phyloP scores from a whole-genome alignment of 2,888 invertebrate species.

The Amaurobius ferox region DNA sequence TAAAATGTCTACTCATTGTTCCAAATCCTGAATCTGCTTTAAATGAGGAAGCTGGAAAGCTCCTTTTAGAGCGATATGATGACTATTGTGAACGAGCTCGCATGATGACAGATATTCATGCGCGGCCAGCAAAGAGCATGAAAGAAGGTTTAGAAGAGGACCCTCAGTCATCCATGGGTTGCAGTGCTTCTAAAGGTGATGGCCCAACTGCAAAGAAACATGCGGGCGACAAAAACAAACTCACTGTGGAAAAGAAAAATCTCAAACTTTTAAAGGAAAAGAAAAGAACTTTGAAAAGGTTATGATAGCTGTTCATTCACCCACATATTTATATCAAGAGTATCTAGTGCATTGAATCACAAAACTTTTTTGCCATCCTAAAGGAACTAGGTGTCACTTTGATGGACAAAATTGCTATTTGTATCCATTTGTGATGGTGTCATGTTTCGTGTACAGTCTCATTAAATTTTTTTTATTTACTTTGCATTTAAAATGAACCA shows the following conservation, averaged over 20 bases:
- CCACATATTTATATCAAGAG: background rate
- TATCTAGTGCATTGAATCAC: slow-evolving; percentile 53
- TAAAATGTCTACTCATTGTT: slow-evolving; percentile 96
- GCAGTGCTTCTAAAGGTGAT: slow-evolving; percentile 79
- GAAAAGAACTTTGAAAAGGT: slow-evolving; percentile 89
- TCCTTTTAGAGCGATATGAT: slow-evolving; percentile 93
- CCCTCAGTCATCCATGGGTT: slow-evolving; percentile 75
- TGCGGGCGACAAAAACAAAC: slow-evolving; percentile 86
- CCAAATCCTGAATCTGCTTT: slow-evolving; percentile 98
- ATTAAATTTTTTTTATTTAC: slow-evolving; percentile 59
- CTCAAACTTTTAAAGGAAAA: slow-evolving; percentile 86
- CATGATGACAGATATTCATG: slow-evolving; percentile 95
- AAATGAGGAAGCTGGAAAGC: slow-evolving; percentile 96
- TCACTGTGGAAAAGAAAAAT: slow-evolving; percentile 81
- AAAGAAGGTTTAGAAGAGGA: slow-evolving; percentile 74
- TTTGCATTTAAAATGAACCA: slow-evolving; percentile 7
- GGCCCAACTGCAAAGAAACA: slow-evolving; percentile 90
- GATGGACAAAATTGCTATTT: slow-evolving; percentile 52
- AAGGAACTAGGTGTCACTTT: slow-evolving; percentile 40
- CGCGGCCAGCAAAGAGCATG: slow-evolving; percentile 77
- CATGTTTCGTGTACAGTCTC: slow-evolving; percentile 67
- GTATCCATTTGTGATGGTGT: slow-evolving; percentile 65
- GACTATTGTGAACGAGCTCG: slow-evolving; percentile 92
- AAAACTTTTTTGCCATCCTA: slow-evolving; percentile 40
- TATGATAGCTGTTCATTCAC: slow-evolving; percentile 81